Base-by-base conservation (phyloP, 2,888 invertebrate species). In the Emmelina monodactyla region DNA sequence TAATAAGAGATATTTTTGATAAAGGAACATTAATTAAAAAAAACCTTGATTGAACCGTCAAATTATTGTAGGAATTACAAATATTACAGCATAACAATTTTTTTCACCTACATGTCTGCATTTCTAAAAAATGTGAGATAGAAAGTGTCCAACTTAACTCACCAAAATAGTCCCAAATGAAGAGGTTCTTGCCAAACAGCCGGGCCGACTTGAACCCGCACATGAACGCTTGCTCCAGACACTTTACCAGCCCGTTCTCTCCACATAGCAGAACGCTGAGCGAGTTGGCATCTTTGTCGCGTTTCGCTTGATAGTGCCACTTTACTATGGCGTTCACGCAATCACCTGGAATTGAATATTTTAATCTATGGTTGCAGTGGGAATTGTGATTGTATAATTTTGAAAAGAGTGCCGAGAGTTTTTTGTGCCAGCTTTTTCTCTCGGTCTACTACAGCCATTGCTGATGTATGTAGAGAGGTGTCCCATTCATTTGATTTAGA, bases 111-210 rank as follows among this genome's bases (percentile, higher is more conserved):
- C n/a, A n/a, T n/a, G n/a, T n/a, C n/a, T n/a, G n/a, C n/a, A n/a
- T n/a, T n/a, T n/a, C n/a, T n/a, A n/a, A n/a, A n/a, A n/a, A n/a
- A n/a, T n/a, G n/a, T n/a, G n/a, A n/a, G n/a, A n/a, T n/a, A n/a
- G n/a, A n/a, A n/a, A n/a, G n/a, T n/a, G n/a, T 22, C 10, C 11
- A 16, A 22, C 3, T 31, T 28, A 9, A 67, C 82, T 82, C 72
- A 96, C 97, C 90, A 58, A 98, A 89, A 73, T 94, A 99, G 69
- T 99, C 98, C 99, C 99, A 99, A 44, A 98, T 88, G 62, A 95
- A 98, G 46, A 96, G 87, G 76, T 97, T 96, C 50, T 91, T 88
- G 15, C 95, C 91, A 66, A 98, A 97, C 50, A 97, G 85, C 39
- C 97, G 83, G 2, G 92, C 87, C 4, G 96, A 96, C 53, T 94